Base-by-base conservation (phyloP, 2,797 vertebrate species). In the Intellagama lesueurii region DNA sequence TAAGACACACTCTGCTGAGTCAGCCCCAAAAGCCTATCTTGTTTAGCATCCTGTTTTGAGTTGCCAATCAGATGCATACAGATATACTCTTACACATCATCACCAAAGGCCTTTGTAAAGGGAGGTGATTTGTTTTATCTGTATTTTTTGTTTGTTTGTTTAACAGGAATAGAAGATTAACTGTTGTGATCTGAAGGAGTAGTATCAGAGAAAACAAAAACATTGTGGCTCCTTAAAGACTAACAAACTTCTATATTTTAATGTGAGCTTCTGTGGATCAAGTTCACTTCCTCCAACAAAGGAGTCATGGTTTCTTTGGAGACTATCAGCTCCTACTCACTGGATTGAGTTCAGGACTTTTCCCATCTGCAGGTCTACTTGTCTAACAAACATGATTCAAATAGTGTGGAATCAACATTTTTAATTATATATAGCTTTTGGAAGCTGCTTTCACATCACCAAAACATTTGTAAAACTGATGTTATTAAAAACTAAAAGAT, bases 401-500 rank as follows among this genome's bases (percentile, higher is more conserved):
- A 19, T 76, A 35, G n/a, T 49, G 35, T n/a, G 5, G 77, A 77
- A 49, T 11, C 40, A 86, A 68, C 76, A 24, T 78, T 32, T 32
- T 78, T 28, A 64, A 68, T 44, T 5, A 44, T n/a, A 49, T 64
- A 44, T 44, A 11, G 73, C 11, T 40, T 19, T 83, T 49, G 24
- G 14, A n/a, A 56, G 73, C 19, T 68, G 30, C 28, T 78, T 78
- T 60, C 11, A 30, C 66, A 69, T 77, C 32, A 32, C 64, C n/a
- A 56, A 77, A 78, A 78, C 35, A 68, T 3, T 6, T 78, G 30
- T 22, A 76, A 56, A 56, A 56, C 52, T 52, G 28, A 35, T 35
- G 7, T 76, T 88, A 9, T 85, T 56, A 84, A 70, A n/a, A 70
- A 78, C n/a, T 32, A 88, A 84, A 70, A 52, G 3, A 26, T 40